Evolutionary conservation across 2,888 invertebrate species (phyloP).

Genomic region (Zaprionus bogoriensis): DNA sequence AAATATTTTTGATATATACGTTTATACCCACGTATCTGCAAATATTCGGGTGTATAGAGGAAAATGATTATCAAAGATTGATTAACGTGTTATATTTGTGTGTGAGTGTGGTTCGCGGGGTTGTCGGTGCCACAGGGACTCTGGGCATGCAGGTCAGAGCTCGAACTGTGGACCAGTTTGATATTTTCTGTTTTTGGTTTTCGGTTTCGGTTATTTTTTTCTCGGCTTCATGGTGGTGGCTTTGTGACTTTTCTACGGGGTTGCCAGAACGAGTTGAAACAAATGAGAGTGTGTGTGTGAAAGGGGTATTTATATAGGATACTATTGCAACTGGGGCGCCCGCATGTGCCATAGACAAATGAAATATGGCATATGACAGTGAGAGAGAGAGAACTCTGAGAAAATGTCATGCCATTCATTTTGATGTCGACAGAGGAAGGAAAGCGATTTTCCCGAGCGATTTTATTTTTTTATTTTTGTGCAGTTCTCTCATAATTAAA

Average conservation of each 20-base stretch:
- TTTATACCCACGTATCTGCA: slow-evolving; percentile 10
- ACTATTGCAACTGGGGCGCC: slow-evolving; percentile 42
- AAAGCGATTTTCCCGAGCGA: neutral
- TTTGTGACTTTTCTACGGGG: slow-evolving; percentile 59
- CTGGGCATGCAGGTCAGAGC: slow-evolving; percentile 17
- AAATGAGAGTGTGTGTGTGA: slow-evolving; percentile 35
- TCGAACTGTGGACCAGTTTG: slow-evolving; percentile 19
- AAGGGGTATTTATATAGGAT: slow-evolving; percentile 52
- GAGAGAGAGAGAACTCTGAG: slow-evolving; percentile 1
- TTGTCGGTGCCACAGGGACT: slow-evolving; percentile 20
- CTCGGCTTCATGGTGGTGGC: slow-evolving; percentile 61
- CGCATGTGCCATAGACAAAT: slow-evolving; percentile 46
- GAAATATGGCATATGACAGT: slow-evolving; percentile 31
- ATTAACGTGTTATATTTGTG: slow-evolving; percentile 47
- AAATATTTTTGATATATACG: neutral
- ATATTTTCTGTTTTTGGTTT: slow-evolving; percentile 4
- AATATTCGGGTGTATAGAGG: slow-evolving; percentile 26
- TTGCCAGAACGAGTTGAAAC: slow-evolving; percentile 46
- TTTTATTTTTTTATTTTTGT: neutral
- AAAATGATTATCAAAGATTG: slow-evolving; percentile 72
- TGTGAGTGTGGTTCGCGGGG: slow-evolving; percentile 37
- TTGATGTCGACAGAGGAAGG: neutral
- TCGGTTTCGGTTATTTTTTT: slow-evolving; percentile 12
- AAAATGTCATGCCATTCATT: slow-evolving; percentile 26
- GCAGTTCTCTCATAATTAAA: slow-evolving; percentile 10